These are phyloP conservation scores for Seira musarum DNA, from an alignment of 2,888 invertebrate species.

Conservation along the genomic window DNA sequence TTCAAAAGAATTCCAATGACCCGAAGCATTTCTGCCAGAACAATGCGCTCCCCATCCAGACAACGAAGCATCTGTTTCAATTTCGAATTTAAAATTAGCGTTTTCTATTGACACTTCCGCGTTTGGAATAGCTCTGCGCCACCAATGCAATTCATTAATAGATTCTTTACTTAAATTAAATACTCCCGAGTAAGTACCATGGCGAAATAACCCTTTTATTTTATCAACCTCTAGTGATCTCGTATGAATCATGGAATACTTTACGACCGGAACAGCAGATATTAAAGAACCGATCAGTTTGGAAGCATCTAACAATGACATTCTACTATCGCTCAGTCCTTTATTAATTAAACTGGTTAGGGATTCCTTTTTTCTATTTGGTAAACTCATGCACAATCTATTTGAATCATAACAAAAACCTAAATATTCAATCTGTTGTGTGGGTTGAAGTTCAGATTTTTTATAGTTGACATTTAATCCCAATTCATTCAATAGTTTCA, in stretches of 20 bases:
- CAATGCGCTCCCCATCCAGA: background rate
- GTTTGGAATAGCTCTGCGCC: background rate
- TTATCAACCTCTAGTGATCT: constrained; percentile 26
- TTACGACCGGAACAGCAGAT: background rate
- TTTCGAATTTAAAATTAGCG: background rate
- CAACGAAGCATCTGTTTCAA: background rate
- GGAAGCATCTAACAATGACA: background rate
- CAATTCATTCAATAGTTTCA: background rate
- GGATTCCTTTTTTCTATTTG: background rate
- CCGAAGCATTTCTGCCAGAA: background rate
- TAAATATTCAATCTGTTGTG: background rate
- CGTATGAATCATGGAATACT: background rate
- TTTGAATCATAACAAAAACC: constrained; percentile 12
- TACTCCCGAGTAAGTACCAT: background rate
- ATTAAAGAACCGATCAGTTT: constrained; percentile 7
- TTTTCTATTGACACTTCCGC: background rate
- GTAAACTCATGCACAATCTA: background rate
- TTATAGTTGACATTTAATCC: constrained; percentile 10
- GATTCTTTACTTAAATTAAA: background rate
- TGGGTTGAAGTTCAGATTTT: background rate
- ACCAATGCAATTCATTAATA: constrained; percentile 11
- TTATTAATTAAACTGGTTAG: no score
- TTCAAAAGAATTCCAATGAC: background rate
- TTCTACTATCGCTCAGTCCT: no score
- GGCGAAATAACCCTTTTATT: background rate